Evolutionary conservation across 1,140 invertebrate genomes (phyloP), one percentile per base, ranked within the genome.

Genomic region (Drosophila nasuta): DNA sequence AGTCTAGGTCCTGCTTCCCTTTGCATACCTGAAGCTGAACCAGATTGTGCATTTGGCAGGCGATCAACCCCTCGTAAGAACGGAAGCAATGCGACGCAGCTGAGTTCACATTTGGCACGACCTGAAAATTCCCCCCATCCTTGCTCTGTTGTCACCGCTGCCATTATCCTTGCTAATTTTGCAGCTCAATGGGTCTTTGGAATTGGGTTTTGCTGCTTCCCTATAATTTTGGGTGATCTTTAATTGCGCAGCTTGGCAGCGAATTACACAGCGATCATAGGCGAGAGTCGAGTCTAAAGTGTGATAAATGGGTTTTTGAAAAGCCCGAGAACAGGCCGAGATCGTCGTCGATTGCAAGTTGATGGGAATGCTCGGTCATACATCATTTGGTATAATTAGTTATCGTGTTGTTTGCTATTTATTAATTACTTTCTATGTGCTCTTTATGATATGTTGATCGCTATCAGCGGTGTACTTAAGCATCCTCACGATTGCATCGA

Each of bases 131-230:
- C 15, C 33, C 54, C 45, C 33, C 20, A 25, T 25, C 10, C 28
- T 17, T 30, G 28, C 71, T 17, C 38, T 88, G 83, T 89, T 89
- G 86, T 89, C 87, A 86, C 81, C 83, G 75, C 78, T 88, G 73
- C 81, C 88, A 91, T 91, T 91, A 91, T 91, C 88, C 88, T 83
- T 91, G 82, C 88, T 91, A 91, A 91, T 91, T 91, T 91, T 52
- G 88, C 88, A 91, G 82, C 88, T 91, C 88, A 91, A 91, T 91
- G 88, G 58, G 64, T 85, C 69, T 76, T 81, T 77, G 45, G 59
- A 88, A 81, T 56, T 52, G 54, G 63, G 38, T 48, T 48, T 58
- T 45, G 43, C 10, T 3, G 41, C n/a, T 46, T 43, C 62, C 66
- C 60, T 59, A 64, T 56, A 49, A 64, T 60, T 25, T 70, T 13